phyloP scores from a whole-genome alignment of 2,797 vertebrate species.

The Vultur gryphus region DNA sequence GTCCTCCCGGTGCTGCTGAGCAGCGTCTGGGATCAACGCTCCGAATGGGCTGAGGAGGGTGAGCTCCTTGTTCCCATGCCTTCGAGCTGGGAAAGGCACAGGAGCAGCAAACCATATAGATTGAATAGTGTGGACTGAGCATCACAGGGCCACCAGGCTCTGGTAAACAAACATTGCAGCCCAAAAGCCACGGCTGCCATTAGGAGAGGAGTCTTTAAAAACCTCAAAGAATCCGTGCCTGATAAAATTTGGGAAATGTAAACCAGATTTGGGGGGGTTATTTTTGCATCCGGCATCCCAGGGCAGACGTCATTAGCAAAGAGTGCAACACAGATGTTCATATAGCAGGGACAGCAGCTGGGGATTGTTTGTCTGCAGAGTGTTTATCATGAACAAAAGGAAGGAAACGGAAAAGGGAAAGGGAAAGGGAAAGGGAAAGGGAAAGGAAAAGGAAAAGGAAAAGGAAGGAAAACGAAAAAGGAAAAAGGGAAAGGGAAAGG shows the following conservation, averaged over 20 bases:
- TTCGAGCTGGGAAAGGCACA: neutral
- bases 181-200: neutral
- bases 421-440: neutral
- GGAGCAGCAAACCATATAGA: neutral
- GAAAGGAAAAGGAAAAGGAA: neutral
- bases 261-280: neutral
- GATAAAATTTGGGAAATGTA: neutral
- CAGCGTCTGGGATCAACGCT: neutral
- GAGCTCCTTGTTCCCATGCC: neutral
- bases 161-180: neutral
- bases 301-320: neutral
- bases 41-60: neutral
- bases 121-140: fast-evolving
- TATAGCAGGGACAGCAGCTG: neutral
- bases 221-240: neutral
- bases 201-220: neutral
- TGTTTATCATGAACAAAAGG: neutral
- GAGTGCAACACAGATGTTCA: neutral
- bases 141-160: neutral
- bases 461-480: neutral
- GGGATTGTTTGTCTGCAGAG: neutral
- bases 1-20: neutral
- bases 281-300: neutral
- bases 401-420: neutral
- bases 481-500: neutral